Conservation (phyloP, 2,888 invertebrate genomes). For the Raillietiella orientalis region DNA sequence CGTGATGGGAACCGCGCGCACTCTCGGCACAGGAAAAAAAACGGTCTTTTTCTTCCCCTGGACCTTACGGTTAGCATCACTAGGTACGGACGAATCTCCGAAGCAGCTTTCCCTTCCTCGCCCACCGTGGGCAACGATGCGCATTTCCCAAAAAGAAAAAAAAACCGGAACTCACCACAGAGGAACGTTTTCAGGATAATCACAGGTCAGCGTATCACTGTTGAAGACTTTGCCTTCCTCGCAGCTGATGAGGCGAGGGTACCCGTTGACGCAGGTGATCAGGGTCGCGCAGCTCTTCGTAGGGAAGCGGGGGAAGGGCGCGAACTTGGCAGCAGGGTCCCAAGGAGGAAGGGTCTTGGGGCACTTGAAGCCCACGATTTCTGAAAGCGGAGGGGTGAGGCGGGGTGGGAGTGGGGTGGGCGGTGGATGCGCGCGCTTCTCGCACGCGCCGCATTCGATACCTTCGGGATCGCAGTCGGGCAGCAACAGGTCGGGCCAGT, state of each 20-base stretch:
- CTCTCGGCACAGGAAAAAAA: too few species aligned
- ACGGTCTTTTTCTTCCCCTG: too few species aligned
- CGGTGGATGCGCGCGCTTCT: too few species aligned
- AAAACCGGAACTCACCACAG: slow-evolving; percentile 9
- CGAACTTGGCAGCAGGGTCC: slow-evolving; percentile 51
- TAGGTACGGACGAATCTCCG: too few species aligned
- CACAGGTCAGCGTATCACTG: slow-evolving; percentile 44
- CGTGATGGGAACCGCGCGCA: too few species aligned
- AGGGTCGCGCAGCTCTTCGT: slow-evolving; percentile 57
- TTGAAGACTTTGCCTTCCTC: slow-evolving; percentile 63
- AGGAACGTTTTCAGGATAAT: slow-evolving; percentile 19
- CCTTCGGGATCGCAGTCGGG: slow-evolving; percentile 66
- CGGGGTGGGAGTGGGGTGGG: too few species aligned
- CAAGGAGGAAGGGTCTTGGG: slow-evolving; percentile 49
- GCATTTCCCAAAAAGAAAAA: too few species aligned
- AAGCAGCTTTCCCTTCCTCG: too few species aligned
- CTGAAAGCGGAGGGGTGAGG: slow-evolving; percentile 11
- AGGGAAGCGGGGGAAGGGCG: slow-evolving; percentile 69
- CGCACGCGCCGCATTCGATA: too few species aligned
- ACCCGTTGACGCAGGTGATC: slow-evolving; percentile 66
- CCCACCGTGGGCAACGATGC: too few species aligned
- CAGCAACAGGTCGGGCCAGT: slow-evolving; percentile 67
- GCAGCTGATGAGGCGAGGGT: slow-evolving; percentile 55
- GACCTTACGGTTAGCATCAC: too few species aligned
- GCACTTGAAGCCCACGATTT: slow-evolving; percentile 68